Evolutionary conservation across 2,888 invertebrate species (phyloP).

Genomic region (Atrina japonica): DNA sequence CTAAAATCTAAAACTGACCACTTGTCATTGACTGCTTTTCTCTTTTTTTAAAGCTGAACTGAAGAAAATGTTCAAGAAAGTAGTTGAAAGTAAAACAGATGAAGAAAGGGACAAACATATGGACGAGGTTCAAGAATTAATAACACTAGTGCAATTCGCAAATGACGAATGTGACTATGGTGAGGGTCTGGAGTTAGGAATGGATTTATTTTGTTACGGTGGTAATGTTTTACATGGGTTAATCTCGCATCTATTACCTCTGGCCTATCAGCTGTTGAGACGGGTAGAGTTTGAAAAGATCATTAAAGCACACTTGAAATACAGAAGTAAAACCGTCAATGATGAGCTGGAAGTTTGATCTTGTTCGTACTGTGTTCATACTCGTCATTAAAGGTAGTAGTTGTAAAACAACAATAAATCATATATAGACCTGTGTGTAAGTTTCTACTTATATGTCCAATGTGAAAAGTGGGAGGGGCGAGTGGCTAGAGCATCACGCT

Average conservation of each 20-base stretch:
- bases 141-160: constrained; percentile 92
- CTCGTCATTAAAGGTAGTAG: too few species aligned
- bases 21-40: too few species aligned
- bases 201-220: constrained; percentile 88
- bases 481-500: too few species aligned
- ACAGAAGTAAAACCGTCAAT: constrained; percentile 82
- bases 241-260: constrained; percentile 85
- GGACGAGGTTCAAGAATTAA: constrained; percentile 89
- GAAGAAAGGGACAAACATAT: constrained; percentile 85
- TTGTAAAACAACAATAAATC: too few species aligned
- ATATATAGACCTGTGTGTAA: too few species aligned
- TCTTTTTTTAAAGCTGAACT: constrained; percentile 85
- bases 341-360: constrained; percentile 22
- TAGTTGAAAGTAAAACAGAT: constrained; percentile 82
- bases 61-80: constrained; percentile 86
- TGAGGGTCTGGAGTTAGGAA: constrained; percentile 93
- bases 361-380: too few species aligned
- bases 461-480: too few species aligned
- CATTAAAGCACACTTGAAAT: constrained; percentile 87
- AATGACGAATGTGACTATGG: constrained; percentile 98
- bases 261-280: constrained; percentile 89
- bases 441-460: too few species aligned
- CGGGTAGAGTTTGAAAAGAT: constrained; percentile 89
- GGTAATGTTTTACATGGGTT: constrained; percentile 87
- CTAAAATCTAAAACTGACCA: too few species aligned